Percentiles rank a stretch among this genome's conserved stretches.
Conservation (phyloP, 2,113 vertebrate genomes). For the Pipa parva region DNA sequence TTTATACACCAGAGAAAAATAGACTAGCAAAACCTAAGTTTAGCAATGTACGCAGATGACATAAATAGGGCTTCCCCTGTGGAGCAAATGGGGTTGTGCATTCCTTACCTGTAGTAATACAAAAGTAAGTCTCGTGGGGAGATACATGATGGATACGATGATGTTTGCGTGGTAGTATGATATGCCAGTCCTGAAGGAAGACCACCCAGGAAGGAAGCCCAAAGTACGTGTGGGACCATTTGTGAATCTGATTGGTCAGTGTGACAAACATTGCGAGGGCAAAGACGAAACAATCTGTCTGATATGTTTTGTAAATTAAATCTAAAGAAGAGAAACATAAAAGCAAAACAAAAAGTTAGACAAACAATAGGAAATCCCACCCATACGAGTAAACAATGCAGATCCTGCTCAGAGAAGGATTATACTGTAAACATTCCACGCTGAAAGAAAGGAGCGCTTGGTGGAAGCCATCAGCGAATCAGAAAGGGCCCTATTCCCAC, state of each 20-base stretch:
- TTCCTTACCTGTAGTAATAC: conserved; percentile 89
- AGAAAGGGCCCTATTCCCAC: too few species aligned
- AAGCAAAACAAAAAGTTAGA: background rate
- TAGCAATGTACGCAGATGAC: too few species aligned
- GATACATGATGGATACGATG: conserved; percentile 94
- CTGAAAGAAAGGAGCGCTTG: too few species aligned
- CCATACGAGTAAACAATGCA: too few species aligned
- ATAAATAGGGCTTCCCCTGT: too few species aligned
- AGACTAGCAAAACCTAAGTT: too few species aligned
- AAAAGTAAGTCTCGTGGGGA: conserved; percentile 97
- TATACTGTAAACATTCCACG: too few species aligned
- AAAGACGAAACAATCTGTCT: conserved; percentile 88
- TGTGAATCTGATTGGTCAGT: conserved; percentile 98
- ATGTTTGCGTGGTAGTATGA: conserved; percentile 92
- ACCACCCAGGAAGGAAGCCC: conserved; percentile 87
- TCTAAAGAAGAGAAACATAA: conserved; percentile 51
- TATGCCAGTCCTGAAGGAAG: conserved; percentile 86
- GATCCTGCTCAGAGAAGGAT: too few species aligned
- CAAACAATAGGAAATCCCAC: too few species aligned
- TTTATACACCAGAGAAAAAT: too few species aligned
- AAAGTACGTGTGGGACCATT: conserved; percentile 97
- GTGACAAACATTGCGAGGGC: conserved; percentile 87
- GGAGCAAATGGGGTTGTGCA: too few species aligned
- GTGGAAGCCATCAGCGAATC: too few species aligned
- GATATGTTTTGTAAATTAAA: conserved; percentile 71